Evolutionary conservation across 2,888 invertebrate genomes (phyloP), one percentile per base, ranked within the genome.

Genomic region (Lochmaea crataegi): DNA sequence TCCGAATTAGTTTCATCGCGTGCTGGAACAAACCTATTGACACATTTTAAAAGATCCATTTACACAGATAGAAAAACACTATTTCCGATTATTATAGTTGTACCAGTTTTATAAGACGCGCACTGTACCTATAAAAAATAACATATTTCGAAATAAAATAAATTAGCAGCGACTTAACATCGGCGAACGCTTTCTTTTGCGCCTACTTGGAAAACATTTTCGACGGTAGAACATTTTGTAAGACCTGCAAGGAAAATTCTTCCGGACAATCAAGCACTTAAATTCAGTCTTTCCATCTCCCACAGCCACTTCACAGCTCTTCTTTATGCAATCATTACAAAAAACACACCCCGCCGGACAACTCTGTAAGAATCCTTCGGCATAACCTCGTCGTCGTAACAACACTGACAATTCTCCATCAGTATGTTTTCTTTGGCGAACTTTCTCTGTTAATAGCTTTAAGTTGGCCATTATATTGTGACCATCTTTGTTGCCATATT

Each of bases 311-410:
- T 88, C 86, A 6, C 84, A 82, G 51, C 86, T 84, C 72, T 83
- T 86, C 69, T 75, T 76, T 4, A 89, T 82, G 77, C 89, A 89
- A 10, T 74, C 73, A 65, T 82, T 83, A 76, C 89, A 89, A 80
- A 89, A 89, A 14, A 83, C 74, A 76, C 90, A 90, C 0, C 86
- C 87, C 18, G 82, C 83, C 7, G 82, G 78, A 77, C 89, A 89
- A 3, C 77, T n/a, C n/a, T 75, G 5, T 84, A 81, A 68, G 84
- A 82, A 74, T 88, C 87, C 11, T 84, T 83, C 0, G 81, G 84
- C 77, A 90, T 82, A 16, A 88, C 84, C 77, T 90, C 89, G 67
- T 90, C 89, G 76, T 89, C 88, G 74, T 76, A 90, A 80, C 90
- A 91, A 81, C 90, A 90, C n/a, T 82, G 78, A 82, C 90, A 90